Conservation (phyloP, 92 coral and sea anemone genomes). For the Blastomussa wellsi region DNA sequence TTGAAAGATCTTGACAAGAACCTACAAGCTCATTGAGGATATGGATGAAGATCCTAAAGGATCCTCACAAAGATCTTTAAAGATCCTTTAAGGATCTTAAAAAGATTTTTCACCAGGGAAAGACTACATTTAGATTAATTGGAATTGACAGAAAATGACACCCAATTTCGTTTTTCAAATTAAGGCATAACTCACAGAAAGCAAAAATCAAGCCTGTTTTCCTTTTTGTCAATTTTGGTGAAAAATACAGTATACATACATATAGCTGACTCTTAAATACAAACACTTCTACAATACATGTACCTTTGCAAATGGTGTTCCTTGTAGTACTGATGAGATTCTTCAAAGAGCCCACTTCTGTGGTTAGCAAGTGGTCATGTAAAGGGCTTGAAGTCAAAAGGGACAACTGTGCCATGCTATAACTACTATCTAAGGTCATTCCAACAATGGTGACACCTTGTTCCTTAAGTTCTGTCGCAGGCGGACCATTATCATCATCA, state of each 20-base stretch:
- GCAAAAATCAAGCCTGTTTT: neutral
- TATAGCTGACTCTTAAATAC: no score
- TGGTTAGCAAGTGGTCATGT: neutral
- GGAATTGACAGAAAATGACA: neutral
- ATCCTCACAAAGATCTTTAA: no score
- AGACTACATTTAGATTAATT: no score
- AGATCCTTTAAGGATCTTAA: no score
- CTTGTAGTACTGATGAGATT: conserved; percentile 1
- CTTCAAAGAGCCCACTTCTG: conserved; percentile 5
- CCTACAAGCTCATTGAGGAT: no score
- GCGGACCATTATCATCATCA: neutral
- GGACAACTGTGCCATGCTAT: neutral
- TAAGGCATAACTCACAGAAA: neutral
- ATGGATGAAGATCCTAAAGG: no score
- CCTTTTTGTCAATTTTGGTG: no score
- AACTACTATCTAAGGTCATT: neutral
- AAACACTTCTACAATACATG: neutral
- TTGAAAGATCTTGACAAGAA: no score
- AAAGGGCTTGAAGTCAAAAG: conserved; percentile 8
- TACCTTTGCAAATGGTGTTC: conserved; percentile 27
- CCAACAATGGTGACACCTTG: conserved; percentile 21
- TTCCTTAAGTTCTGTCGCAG: conserved; percentile 5
- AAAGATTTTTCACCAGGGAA: no score
- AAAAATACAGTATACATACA: no score
- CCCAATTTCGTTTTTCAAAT: neutral